phyloP scores from a whole-genome alignment of 2,113 vertebrate species.

The Calyptomena viridis region DNA sequence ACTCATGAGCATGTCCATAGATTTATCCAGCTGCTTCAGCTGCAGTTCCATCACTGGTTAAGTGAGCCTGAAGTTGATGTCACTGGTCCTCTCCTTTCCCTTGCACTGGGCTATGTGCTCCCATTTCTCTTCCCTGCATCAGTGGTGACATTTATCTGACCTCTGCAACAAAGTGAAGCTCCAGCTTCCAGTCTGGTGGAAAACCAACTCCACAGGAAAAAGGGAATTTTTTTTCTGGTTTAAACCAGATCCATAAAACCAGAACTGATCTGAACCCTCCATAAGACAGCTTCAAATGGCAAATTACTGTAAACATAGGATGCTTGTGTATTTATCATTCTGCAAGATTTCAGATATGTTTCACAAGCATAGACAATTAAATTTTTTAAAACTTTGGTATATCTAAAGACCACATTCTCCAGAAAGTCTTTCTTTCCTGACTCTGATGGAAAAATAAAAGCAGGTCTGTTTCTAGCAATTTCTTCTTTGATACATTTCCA shows the following conservation, averaged over 20 bases:
- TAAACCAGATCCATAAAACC: neutral
- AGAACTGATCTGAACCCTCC: neutral
- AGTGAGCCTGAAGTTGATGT: rapidly evolving
- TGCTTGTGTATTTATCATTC: neutral
- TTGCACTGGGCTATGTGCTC: neutral
- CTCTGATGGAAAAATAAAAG: neutral
- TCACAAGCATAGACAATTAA: neutral
- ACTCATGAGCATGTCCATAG: rapidly evolving
- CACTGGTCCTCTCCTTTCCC: neutral
- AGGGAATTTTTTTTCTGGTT: neutral
- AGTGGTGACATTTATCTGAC: neutral
- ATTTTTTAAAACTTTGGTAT: neutral
- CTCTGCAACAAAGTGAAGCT: neutral
- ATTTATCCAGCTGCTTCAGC: neutral
- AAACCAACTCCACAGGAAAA: neutral
- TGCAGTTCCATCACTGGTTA: neutral
- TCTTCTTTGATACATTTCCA: neutral
- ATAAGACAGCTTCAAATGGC: neutral
- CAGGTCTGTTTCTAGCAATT: neutral
- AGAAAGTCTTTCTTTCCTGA: neutral
- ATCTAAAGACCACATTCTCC: neutral
- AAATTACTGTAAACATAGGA: neutral
- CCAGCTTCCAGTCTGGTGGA: neutral
- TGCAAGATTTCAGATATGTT: neutral
- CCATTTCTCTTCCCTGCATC: neutral